A percentile compares a stretch with the other conserved stretches of the same genome.
phyloP scores from a whole-genome alignment of 2,113 vertebrate species.

The Circaetus gallicus region DNA sequence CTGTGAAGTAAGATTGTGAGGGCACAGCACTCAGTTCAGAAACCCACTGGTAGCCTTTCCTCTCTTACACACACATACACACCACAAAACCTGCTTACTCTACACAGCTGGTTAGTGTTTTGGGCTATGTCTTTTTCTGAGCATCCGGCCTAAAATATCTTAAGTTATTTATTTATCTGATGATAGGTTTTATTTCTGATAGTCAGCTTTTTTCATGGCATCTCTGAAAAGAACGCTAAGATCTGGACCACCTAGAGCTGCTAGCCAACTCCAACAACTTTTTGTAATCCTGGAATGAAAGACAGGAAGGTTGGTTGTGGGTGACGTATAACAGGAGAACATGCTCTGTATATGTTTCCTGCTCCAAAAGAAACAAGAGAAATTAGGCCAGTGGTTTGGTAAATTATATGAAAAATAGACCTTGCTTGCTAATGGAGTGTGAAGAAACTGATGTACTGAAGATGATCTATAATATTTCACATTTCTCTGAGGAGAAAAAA shows the following conservation, averaged over 20 bases:
- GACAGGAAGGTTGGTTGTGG: background rate
- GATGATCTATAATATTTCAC: constrained; percentile 74
- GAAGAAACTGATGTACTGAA: constrained; percentile 73
- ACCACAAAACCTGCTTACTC: background rate
- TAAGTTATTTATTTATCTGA: background rate
- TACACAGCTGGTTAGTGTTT: background rate
- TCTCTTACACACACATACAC: background rate
- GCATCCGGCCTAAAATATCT: background rate
- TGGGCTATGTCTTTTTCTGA: background rate
- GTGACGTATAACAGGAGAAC: background rate
- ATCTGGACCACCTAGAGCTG: background rate
- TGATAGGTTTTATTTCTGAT: background rate
- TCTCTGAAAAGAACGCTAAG: background rate
- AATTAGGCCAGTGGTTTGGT: constrained; percentile 75
- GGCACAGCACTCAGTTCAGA: background rate
- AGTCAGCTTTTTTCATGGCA: background rate
- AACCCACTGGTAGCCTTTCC: background rate
- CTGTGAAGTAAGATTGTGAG: background rate
- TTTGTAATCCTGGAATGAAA: background rate
- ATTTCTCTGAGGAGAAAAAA: constrained; percentile 76
- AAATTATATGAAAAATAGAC: constrained; percentile 76
- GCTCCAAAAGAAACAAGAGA: constrained; percentile 59
- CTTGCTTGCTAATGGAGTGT: constrained; percentile 74
- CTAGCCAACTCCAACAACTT: background rate
- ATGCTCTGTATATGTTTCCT: constrained; percentile 11